Evolutionary conservation across 2,113 vertebrate species (phyloP).

Genomic region (Montifringilla adamsi): DNA sequence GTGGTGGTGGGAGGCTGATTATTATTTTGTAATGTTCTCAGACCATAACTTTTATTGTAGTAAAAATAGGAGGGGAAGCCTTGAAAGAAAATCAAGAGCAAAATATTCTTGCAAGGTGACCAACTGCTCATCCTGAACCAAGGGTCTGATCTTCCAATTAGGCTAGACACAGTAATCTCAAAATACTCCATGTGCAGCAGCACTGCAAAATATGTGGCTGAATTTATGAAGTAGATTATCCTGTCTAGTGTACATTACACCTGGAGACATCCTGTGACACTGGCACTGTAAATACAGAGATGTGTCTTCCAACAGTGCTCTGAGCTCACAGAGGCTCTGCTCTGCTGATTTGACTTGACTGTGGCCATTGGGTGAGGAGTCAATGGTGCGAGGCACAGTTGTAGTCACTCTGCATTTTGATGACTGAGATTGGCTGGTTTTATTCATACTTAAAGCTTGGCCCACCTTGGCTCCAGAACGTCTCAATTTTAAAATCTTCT

Average conservation of each 20-base stretch:
- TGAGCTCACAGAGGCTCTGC: background rate
- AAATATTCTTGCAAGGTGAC: background rate
- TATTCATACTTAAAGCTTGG: background rate
- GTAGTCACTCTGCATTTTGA: background rate
- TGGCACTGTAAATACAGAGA: background rate
- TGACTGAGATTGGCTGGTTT: background rate
- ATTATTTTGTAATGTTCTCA: background rate
- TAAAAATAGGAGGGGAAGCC: background rate
- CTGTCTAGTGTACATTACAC: background rate
- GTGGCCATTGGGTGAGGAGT: background rate
- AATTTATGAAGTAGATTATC: background rate
- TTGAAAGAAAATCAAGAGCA: background rate
- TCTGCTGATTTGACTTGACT: background rate
- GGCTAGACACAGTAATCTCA: background rate
- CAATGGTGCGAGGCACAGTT: background rate
- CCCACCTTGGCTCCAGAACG: background rate
- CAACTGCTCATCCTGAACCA: background rate
- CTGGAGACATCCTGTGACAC: background rate
- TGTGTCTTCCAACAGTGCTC: background rate
- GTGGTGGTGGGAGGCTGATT: fast-evolving
- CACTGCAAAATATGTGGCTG: background rate
- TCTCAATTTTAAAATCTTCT: background rate
- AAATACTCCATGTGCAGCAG: background rate
- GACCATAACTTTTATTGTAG: background rate
- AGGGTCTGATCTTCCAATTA: background rate